phyloP scores from a whole-genome alignment of 1,140 invertebrate genomes.

The Popillia japonica region DNA sequence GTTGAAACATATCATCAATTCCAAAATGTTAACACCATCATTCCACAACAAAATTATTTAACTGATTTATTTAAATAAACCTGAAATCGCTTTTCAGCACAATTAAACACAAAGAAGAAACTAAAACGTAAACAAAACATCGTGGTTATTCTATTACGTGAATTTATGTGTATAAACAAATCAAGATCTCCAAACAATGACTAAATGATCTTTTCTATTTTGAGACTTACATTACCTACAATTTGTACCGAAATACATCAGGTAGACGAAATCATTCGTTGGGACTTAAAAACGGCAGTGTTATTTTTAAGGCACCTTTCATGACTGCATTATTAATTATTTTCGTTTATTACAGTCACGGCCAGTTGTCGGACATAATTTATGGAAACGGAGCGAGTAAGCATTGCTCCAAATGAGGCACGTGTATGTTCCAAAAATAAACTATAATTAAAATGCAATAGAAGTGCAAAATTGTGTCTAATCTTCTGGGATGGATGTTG shows the following conservation, averaged over 20 bases:
- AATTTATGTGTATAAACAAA: background rate
- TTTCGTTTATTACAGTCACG: conserved; percentile 14
- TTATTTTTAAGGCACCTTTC: conserved; percentile 4
- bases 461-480: background rate
- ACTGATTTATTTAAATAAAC: no score
- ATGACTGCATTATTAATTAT: conserved; percentile 11
- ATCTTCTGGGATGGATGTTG: background rate
- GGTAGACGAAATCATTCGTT: background rate
- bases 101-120: no score
- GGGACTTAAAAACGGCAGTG: background rate
- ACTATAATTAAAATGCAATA: background rate
- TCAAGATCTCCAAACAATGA: background rate
- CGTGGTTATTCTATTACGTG: no score
- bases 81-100: no score
- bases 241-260: background rate
- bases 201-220: background rate
- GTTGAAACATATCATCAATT: no score
- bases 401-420: background rate
- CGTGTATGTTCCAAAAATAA: background rate
- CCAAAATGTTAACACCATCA: no score
- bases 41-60: no score
- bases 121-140: no score
- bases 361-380: conserved; percentile 5
- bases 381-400: background rate
- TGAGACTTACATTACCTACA: background rate